Percentiles rank a stretch among this genome's conserved stretches.
Conservation (phyloP, 2,113 vertebrate species). For the Cariama cristata region DNA sequence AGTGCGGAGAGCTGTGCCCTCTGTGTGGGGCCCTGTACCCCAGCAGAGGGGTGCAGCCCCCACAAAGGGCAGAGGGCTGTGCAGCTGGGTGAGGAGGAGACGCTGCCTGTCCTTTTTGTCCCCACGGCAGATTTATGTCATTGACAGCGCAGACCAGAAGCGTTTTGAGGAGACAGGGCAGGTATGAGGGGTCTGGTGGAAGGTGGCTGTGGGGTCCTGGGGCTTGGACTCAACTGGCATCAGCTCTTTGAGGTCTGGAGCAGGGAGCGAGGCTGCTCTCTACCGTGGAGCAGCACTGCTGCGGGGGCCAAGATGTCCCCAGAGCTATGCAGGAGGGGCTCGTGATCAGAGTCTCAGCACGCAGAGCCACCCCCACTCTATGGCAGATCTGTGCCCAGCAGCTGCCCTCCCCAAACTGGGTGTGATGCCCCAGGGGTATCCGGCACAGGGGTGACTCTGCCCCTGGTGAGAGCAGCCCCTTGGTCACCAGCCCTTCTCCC, state of each 20-base stretch:
- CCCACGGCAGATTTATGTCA: slow-evolving; percentile 85
- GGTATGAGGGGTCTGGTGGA: slow-evolving; percentile 66
- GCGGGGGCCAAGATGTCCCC: background rate
- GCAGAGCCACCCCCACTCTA: background rate
- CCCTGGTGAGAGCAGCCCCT: background rate
- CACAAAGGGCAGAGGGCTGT: background rate
- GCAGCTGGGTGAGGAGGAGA: accelerated
- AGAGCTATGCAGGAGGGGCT: background rate
- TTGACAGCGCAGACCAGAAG: slow-evolving; percentile 91
- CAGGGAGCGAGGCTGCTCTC: accelerated
- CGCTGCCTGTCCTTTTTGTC: background rate
- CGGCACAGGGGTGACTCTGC: background rate
- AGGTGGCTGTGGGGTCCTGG: background rate
- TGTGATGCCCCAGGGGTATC: background rate
- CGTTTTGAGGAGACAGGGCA: slow-evolving; percentile 89
- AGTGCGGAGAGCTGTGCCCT: accelerated
- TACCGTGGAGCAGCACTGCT: accelerated
- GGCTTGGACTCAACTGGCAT: accelerated
- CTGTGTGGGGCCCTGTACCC: accelerated
- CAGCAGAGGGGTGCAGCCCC: background rate
- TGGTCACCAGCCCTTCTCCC: accelerated
- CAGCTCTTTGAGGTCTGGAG: background rate
- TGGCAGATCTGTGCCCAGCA: background rate
- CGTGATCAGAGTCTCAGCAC: background rate
- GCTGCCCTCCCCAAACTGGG: background rate